Percentiles rank a stretch among this genome's conserved stretches.
Evolutionary conservation across 2,888 invertebrate species (phyloP).

Genomic region (Ecdyonurus torrentis): DNA sequence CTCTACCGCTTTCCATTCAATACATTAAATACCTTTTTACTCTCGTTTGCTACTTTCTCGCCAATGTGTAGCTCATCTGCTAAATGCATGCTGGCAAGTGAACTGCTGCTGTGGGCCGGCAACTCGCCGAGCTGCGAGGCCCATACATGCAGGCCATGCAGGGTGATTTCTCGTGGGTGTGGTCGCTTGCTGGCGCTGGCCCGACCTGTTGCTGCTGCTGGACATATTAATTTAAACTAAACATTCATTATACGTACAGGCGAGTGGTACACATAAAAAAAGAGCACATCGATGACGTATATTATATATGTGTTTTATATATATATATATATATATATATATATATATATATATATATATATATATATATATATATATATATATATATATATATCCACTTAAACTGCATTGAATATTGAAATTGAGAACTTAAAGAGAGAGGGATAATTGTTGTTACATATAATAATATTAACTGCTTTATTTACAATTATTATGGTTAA

Average conservation of each 20-base stretch:
- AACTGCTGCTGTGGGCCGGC: neutral
- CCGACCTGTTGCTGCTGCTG: neutral
- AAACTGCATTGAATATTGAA: no score
- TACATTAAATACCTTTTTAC: neutral
- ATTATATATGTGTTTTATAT: neutral
- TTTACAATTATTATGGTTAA: neutral
- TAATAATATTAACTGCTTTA: neutral
- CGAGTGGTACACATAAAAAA: no score
- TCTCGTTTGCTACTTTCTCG: neutral
- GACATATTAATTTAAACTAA: no score
- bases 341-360: neutral
- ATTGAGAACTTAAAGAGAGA: no score
- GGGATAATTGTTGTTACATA: no score
- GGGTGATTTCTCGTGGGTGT: neutral
- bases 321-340: neutral
- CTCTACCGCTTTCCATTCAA: neutral
- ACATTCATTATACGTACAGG: no score
- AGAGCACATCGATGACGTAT: neutral
- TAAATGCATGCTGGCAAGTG: neutral
- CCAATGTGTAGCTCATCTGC: neutral
- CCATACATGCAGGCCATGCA: neutral
- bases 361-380: neutral
- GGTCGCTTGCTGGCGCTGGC: neutral
- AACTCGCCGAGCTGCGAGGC: neutral
- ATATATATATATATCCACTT: no score